Percentiles rank a stretch among this genome's conserved stretches.
Conservation (phyloP, 2,113 vertebrate genomes). For the Macroglossus sobrinus region DNA sequence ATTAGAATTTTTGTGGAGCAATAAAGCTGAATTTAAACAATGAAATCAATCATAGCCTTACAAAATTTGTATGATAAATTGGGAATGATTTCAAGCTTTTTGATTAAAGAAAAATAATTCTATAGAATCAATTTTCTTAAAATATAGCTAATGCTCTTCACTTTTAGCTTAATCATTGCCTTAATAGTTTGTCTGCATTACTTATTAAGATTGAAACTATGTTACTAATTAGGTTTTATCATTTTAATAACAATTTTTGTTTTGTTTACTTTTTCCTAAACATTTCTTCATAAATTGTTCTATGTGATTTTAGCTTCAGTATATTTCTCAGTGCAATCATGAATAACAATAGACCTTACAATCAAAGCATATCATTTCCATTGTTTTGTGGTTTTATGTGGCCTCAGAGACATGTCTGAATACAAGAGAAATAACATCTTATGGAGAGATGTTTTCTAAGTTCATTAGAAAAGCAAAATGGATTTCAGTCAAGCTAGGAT, state of each 20-base stretch:
- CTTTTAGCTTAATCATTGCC: constrained; percentile 65
- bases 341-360: constrained; percentile 71
- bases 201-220: constrained; percentile 70
- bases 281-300: constrained; percentile 29
- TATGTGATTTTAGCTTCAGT: constrained; percentile 36
- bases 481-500: constrained; percentile 70
- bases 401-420: constrained; percentile 67
- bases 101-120: constrained; percentile 78
- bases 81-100: constrained; percentile 76
- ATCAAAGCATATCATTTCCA: constrained; percentile 48
- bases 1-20: constrained; percentile 81
- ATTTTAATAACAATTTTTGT: constrained; percentile 58
- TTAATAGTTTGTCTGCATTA: constrained; percentile 57
- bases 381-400: constrained; percentile 58
- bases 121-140: constrained; percentile 41
- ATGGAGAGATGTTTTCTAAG: constrained; percentile 76
- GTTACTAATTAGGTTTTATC: constrained; percentile 51
- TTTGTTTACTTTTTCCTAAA: constrained; percentile 63
- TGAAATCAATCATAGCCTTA: constrained; percentile 82
- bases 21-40: constrained; percentile 85
- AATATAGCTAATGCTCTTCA: constrained; percentile 6
- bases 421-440: constrained; percentile 56
- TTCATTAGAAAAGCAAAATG: constrained; percentile 78
- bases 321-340: constrained; percentile 55
- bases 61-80: constrained; percentile 77